Evolutionary conservation across 2,888 invertebrate species (phyloP), one percentile per base, ranked within the genome.

Genomic region (Drosophila nigricruria): DNA sequence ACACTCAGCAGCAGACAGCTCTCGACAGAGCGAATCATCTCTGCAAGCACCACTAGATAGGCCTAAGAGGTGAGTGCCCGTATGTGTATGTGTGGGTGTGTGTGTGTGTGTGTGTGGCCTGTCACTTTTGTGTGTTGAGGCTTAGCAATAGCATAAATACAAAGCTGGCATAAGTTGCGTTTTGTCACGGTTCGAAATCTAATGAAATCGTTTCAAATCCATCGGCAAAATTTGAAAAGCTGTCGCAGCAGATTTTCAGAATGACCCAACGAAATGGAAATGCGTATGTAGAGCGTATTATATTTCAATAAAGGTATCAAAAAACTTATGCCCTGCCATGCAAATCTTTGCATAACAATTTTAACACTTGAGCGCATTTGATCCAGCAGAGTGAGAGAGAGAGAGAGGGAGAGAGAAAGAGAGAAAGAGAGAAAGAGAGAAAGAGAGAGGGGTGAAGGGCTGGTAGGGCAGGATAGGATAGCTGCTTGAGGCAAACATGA

Each of bases 331-430:
- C 25, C 43, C 23, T 54, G 69, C 54, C 89, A 85, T 90, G 90
- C 89, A 85, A 88, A 85, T 85, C 89, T 75, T 73, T 70, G 81
- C 71, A 81, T 67, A 85, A 62, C 77, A 85, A 88, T 86, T 86
- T 90, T 86, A 86, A 88, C 89, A 82, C 85, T 85, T 67, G 89
- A 85, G 62, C 73, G 83, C 62, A 30, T 77, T 74, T 88, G 70
- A 87, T 70, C 80, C 80, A 68, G 64, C 53, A 40, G 12, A 9
- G 38, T 18, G 30, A 20, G 45, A 52, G 62, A 52, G 47, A 16
- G 16, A 34, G 10, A 10, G 34, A 23, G 36, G 6, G 54, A 43
- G 63, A 50, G 53, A 12, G 38, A 23, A 30, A 16, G 27, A n/a
- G n/a, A n/a, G n/a, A n/a, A n/a, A 40, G 12, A 9, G 38, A 23